Conservation (phyloP, 2,113 vertebrate genomes). For the Odobenus rosmarus region DNA sequence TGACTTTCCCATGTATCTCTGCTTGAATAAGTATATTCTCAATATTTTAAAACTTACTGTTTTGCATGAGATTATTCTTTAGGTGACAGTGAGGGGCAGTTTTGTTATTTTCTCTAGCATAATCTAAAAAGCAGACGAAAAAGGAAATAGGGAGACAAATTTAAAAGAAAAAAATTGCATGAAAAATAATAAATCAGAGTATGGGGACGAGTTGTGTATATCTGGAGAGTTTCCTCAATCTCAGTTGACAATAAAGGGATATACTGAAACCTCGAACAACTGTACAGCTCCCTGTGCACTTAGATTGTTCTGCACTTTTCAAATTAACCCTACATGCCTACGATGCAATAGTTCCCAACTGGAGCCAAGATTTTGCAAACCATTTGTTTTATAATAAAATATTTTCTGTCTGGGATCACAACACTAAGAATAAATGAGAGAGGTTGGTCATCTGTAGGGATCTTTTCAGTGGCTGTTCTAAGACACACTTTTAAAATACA, state of each 20-base stretch:
- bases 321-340: background rate
- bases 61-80: background rate
- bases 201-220: background rate
- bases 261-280: background rate
- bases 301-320: background rate
- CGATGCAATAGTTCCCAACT: background rate
- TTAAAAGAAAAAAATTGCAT: background rate
- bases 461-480: background rate
- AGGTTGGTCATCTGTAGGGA: background rate
- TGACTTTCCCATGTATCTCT: background rate
- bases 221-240: background rate
- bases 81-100: background rate
- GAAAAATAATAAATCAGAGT: background rate
- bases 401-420: background rate
- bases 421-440: background rate
- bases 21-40: background rate
- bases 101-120: background rate
- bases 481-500: background rate
- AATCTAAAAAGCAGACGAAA: slow-evolving; percentile 13
- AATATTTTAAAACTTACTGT: background rate
- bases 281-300: background rate
- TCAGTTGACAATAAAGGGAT: background rate
- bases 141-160: background rate
- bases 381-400: background rate
- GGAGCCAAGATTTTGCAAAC: background rate